A percentile compares a stretch with the other conserved stretches of the same genome.
Conservation (phyloP, 2,888 invertebrate genomes). For the Meghimatium bilineatum region DNA sequence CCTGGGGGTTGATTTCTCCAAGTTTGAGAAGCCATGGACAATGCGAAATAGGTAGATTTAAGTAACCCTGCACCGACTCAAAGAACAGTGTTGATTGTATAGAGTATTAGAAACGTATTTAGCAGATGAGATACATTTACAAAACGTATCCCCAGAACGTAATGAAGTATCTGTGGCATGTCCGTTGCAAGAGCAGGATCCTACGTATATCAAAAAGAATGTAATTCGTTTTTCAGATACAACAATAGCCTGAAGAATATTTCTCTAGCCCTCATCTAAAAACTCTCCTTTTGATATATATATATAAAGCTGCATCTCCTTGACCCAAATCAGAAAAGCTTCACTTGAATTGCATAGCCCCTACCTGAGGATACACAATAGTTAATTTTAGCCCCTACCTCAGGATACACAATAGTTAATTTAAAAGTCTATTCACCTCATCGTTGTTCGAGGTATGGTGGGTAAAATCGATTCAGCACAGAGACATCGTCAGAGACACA, state of each 20-base stretch:
- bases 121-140: too few species aligned
- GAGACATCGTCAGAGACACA: too few species aligned
- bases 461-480: background rate
- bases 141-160: too few species aligned
- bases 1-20: too few species aligned
- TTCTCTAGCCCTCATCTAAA: background rate
- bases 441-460: background rate
- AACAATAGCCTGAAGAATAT: background rate
- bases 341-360: background rate
- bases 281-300: background rate
- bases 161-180: too few species aligned
- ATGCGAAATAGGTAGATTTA: too few species aligned
- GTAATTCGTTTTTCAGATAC: too few species aligned
- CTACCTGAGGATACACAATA: background rate
- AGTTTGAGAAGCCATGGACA: too few species aligned
- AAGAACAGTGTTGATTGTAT: too few species aligned
- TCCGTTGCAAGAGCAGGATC: background rate
- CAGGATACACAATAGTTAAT: background rate
- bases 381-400: background rate
- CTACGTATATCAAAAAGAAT: background rate
- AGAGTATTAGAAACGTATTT: too few species aligned
- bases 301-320: constrained; percentile 10
- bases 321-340: constrained; percentile 10
- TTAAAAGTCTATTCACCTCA: background rate
- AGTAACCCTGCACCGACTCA: too few species aligned